Conservation (phyloP, 2,888 invertebrate species). For the Hedychridium roseum region DNA sequence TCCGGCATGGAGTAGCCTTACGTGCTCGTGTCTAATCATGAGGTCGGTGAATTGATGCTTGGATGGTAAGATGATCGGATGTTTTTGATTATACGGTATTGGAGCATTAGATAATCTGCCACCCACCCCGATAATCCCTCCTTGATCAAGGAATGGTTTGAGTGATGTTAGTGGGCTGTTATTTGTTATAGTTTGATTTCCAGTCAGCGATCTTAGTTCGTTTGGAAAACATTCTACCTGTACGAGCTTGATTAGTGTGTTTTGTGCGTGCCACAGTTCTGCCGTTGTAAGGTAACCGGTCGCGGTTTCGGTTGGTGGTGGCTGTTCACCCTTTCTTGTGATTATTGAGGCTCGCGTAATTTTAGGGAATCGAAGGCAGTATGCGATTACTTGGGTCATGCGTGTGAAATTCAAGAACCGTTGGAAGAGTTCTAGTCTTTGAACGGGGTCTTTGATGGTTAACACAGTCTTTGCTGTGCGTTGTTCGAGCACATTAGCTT, state of each 20-base stretch:
- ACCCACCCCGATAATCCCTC: constrained; percentile 19
- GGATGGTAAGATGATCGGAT: constrained; percentile 12
- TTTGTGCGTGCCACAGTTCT: no score
- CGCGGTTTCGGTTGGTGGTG: no score
- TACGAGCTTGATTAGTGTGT: not conserved
- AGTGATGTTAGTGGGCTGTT: not conserved
- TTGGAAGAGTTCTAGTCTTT: no score
- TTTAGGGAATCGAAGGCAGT: no score
- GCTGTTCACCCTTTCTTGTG: no score
- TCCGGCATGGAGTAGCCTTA: constrained; percentile 8
- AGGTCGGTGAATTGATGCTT: not conserved
- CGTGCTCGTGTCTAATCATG: not conserved
- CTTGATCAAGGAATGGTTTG: constrained; percentile 13
- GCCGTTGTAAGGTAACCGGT: no score
- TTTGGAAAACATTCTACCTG: not conserved
- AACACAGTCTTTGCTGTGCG: not conserved
- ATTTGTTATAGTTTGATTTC: not conserved
- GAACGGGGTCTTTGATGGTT: no score
- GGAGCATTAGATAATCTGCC: constrained; percentile 17
- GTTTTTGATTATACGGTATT: constrained; percentile 8
- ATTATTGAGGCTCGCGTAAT: no score
- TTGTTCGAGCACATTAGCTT: not conserved
- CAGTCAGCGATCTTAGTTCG: not conserved
- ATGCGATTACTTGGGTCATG: no score
- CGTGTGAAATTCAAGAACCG: no score